Conservation (phyloP, 2,888 invertebrate species). For the Linnaemya vulpina region DNA sequence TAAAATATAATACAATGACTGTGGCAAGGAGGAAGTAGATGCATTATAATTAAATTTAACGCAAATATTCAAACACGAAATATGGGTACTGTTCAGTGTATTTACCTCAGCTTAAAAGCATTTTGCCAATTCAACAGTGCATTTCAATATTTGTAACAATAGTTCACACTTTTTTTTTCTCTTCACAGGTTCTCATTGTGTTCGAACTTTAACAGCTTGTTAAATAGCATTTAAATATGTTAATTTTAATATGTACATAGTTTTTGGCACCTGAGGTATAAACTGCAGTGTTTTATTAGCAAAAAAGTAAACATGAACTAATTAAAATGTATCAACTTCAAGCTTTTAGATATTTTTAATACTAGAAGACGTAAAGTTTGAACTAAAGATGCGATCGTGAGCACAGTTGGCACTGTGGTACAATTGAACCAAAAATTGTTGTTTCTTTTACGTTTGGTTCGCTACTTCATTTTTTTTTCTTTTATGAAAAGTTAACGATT, state of each 20-base stretch:
- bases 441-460: no score
- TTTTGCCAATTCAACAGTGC: not conserved
- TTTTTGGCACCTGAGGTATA: not conserved
- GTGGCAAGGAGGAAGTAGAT: not conserved
- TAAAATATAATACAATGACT: not conserved
- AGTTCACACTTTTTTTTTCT: constrained; percentile 24
- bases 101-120: not conserved
- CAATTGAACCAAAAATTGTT: no score
- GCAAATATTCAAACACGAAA: not conserved
- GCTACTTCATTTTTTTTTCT: no score
- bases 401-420: no score
- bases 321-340: not conserved
- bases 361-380: not conserved
- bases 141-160: constrained; percentile 18
- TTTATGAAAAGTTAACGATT: no score
- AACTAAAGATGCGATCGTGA: not conserved
- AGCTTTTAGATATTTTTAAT: not conserved
- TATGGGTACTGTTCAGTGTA: not conserved
- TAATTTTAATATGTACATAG: constrained; percentile 7
- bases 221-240: not conserved
- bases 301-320: not conserved
- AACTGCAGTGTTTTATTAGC: not conserved
- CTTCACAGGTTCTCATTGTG: constrained; percentile 24
- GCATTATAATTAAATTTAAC: constrained; percentile 1
- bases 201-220: constrained; percentile 11